Conservation (phyloP, 2,797 vertebrate genomes). For the Cuniculus paca region DNA sequence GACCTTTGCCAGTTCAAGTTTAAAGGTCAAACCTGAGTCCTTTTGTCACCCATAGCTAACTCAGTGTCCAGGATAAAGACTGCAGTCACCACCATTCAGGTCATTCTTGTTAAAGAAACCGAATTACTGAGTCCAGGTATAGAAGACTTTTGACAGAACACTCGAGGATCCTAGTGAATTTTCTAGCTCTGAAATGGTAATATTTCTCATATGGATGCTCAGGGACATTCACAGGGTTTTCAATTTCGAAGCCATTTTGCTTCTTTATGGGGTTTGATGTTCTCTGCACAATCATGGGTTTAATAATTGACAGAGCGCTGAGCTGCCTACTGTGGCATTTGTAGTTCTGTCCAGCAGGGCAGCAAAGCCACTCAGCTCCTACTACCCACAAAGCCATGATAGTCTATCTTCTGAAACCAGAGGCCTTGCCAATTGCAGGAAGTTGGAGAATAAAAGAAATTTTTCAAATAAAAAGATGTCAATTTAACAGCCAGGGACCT, state of each 20-base stretch:
- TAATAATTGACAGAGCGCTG: slow-evolving; percentile 87
- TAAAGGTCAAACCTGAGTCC: slow-evolving; percentile 35
- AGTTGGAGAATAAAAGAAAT: slow-evolving; percentile 90
- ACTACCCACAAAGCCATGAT: slow-evolving; percentile 86
- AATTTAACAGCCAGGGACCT: slow-evolving; percentile 90
- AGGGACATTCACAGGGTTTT: slow-evolving; percentile 82
- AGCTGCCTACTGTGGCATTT: slow-evolving; percentile 82
- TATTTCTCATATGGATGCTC: slow-evolving; percentile 85
- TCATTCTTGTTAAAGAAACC: slow-evolving; percentile 56
- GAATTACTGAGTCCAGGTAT: slow-evolving; percentile 39
- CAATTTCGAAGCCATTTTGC: slow-evolving; percentile 85
- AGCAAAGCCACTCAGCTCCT: slow-evolving; percentile 83
- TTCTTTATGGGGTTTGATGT: slow-evolving; percentile 87
- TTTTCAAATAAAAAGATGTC: slow-evolving; percentile 92
- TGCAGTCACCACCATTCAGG: neutral
- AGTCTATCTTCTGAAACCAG: slow-evolving; percentile 87
- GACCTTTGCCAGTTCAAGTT: slow-evolving; percentile 38
- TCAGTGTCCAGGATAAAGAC: neutral
- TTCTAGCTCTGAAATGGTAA: slow-evolving; percentile 82
- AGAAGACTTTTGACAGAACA: neutral
- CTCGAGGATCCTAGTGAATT: slow-evolving; percentile 66
- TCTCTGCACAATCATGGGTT: slow-evolving; percentile 85
- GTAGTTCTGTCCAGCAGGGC: slow-evolving; percentile 77
- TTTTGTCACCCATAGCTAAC: neutral
- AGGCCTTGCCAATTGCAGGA: slow-evolving; percentile 90